These are phyloP conservation scores for Petaurus breviceps DNA, from an alignment of 2,113 vertebrate species.

Conservation along the genomic window DNA sequence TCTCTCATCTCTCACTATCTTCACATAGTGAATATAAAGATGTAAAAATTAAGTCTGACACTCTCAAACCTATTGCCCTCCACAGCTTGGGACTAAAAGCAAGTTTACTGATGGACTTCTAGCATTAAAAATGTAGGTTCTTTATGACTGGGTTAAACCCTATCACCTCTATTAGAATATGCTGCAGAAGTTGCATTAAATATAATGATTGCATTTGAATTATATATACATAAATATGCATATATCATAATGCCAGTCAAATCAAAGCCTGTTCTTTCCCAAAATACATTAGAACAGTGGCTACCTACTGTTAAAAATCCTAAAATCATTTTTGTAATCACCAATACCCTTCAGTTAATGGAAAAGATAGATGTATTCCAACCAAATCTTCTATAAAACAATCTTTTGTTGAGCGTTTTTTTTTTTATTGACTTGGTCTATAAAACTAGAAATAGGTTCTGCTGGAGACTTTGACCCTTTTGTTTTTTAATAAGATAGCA, in stretches of 20 bases:
- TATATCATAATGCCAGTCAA: neutral
- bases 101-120: neutral
- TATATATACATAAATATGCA: neutral
- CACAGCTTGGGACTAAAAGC: neutral
- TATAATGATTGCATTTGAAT: neutral
- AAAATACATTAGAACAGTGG: neutral
- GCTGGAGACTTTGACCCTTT: neutral
- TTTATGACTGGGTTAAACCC: neutral
- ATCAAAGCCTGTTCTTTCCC: neutral
- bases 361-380: slow-evolving; percentile 6
- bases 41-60: neutral
- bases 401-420: neutral
- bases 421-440: neutral
- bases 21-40: neutral
- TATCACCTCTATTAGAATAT: neutral
- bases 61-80: neutral
- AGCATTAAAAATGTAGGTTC: neutral
- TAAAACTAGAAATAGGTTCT: neutral
- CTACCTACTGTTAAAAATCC: neutral
- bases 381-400: neutral
- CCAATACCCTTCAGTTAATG: neutral
- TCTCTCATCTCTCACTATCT: neutral
- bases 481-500: neutral
- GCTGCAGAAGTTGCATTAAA: neutral
- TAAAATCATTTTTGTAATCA: neutral